A percentile compares a stretch with the other conserved stretches of the same genome.
These are phyloP conservation scores for Teleopsis dalmanni DNA, from an alignment of 1,140 invertebrate genomes.

Conservation along the genomic window DNA sequence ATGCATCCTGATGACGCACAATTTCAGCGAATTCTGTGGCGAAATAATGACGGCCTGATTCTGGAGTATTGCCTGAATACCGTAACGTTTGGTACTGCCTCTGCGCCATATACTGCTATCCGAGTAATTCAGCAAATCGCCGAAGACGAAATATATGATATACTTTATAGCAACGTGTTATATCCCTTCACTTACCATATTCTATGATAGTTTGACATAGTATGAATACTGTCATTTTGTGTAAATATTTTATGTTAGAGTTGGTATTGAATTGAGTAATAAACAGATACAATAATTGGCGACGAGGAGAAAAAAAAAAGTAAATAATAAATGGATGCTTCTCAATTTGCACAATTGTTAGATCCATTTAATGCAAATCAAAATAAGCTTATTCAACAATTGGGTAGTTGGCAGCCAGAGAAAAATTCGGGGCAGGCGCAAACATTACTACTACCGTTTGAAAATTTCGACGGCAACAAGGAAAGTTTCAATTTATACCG, in stretches of 20 bases:
- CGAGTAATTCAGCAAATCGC: conserved; percentile 31
- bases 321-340: neutral
- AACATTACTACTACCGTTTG: neutral
- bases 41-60: no score
- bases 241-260: no score
- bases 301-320: neutral
- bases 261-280: no score
- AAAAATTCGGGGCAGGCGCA: neutral
- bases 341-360: neutral
- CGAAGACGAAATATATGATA: no score
- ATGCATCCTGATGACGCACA: no score
- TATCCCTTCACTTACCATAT: no score
- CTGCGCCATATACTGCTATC: conserved; percentile 24
- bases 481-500: neutral
- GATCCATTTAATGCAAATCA: neutral
- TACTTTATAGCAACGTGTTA: no score
- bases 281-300: neutral
- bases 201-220: no score
- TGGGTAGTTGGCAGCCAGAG: neutral
- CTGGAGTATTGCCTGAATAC: no score
- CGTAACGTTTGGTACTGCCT: conserved; percentile 30
- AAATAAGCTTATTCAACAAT: no score
- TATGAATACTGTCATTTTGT: no score
- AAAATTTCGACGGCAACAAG: neutral
- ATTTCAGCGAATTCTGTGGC: no score